A percentile compares a stretch with the other conserved stretches of the same genome.
Evolutionary conservation across 2,113 vertebrate species (phyloP).

Genomic region (Leucosticte australis): DNA sequence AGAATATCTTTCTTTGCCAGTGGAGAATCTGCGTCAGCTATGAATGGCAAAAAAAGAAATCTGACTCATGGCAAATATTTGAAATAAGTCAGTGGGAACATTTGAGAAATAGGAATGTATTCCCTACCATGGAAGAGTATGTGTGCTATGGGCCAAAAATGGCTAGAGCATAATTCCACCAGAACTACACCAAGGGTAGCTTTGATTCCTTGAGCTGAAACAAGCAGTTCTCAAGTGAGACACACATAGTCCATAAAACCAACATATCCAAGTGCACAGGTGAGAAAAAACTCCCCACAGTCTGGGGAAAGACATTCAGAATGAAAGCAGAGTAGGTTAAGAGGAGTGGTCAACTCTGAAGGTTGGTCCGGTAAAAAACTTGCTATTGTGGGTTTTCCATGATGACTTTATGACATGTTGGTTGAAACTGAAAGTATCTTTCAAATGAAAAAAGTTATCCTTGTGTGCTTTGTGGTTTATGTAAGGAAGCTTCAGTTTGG

Average conservation of each 20-base stretch:
- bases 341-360: neutral
- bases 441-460: neutral
- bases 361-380: neutral
- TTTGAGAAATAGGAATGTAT: constrained; percentile 31
- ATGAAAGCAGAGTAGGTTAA: neutral
- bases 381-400: neutral
- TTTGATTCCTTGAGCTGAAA: neutral
- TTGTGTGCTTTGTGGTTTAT: neutral
- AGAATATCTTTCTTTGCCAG: constrained; percentile 29
- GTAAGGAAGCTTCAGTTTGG: neutral
- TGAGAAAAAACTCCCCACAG: neutral
- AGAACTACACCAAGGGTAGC: neutral
- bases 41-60: constrained; percentile 49
- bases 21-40: constrained; percentile 23
- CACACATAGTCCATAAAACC: neutral
- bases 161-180: neutral
- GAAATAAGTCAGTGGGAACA: constrained; percentile 40
- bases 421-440: neutral
- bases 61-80: constrained; percentile 55
- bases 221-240: neutral
- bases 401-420: neutral
- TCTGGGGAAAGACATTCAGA: neutral
- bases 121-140: neutral
- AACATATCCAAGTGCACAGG: neutral
- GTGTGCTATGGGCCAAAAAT: neutral